phyloP scores from a whole-genome alignment of 1,140 invertebrate genomes.

The Theocolax elegans region DNA sequence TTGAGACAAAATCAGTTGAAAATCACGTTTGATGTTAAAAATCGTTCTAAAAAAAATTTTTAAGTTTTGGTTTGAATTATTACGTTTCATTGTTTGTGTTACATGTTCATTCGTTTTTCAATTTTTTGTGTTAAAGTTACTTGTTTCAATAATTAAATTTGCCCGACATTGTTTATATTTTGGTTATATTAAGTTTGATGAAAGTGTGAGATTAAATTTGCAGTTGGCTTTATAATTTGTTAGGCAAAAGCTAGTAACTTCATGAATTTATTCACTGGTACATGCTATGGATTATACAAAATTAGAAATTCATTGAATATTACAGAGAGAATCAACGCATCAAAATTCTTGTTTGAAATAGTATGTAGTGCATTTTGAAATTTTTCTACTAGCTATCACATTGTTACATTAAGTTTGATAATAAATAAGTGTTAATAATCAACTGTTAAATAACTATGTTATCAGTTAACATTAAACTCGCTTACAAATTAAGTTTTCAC shows the following conservation, averaged over 20 bases:
- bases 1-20: no score
- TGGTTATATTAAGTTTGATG: constrained; percentile 43
- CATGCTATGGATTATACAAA: no score
- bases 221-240: constrained; percentile 44
- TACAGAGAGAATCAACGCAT: no score
- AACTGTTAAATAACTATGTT: constrained; percentile 3
- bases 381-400: not conserved
- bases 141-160: constrained; percentile 47
- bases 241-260: not conserved
- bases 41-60: no score
- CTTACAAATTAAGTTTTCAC: not conserved
- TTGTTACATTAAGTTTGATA: constrained; percentile 31
- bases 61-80: constrained; percentile 35
- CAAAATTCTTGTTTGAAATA: no score
- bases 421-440: not conserved
- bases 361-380: no score
- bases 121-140: constrained; percentile 44
- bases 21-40: no score
- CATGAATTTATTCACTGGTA: not conserved
- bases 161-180: constrained; percentile 40
- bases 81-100: constrained; percentile 40
- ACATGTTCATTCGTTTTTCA: constrained; percentile 40
- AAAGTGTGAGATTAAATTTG: constrained; percentile 49
- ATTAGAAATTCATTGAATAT: no score
- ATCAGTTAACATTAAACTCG: not conserved